Evolutionary conservation across 2,113 vertebrate genomes (phyloP).

Genomic region (Himantopus leucocephalus): DNA sequence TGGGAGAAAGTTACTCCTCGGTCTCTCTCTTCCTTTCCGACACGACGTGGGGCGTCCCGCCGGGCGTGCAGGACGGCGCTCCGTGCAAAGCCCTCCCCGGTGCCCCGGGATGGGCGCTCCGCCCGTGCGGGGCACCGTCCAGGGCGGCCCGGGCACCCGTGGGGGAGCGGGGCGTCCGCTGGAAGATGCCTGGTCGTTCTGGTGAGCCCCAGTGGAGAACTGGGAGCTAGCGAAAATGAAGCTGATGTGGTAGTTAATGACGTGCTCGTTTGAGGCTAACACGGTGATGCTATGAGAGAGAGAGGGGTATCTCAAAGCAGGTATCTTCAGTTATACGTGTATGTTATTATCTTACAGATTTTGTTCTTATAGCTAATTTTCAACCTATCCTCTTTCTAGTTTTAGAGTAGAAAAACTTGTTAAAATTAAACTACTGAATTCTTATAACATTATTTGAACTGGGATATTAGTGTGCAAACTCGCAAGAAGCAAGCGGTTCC

Average conservation of each 20-base stretch:
- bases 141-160: no score
- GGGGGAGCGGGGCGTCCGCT: not conserved
- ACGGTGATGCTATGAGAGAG: fast-evolving
- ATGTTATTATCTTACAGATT: no score
- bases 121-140: not conserved
- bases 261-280: not conserved
- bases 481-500: not conserved
- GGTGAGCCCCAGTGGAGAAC: not conserved
- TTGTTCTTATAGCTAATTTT: not conserved
- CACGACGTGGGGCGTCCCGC: not conserved
- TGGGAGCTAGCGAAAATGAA: fast-evolving
- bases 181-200: not conserved
- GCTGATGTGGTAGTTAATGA: fast-evolving
- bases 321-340: fast-evolving
- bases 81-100: fast-evolving
- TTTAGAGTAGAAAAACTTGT: not conserved
- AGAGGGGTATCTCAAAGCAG: not conserved
- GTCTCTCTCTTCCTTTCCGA: fast-evolving
- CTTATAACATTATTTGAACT: not conserved
- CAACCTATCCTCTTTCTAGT: not conserved
- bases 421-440: not conserved
- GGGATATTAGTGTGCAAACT: not conserved
- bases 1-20: fast-evolving
- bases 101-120: no score
- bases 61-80: no score